Conservation (phyloP, 2,888 invertebrate genomes). For the Ceraclea dissimilis region DNA sequence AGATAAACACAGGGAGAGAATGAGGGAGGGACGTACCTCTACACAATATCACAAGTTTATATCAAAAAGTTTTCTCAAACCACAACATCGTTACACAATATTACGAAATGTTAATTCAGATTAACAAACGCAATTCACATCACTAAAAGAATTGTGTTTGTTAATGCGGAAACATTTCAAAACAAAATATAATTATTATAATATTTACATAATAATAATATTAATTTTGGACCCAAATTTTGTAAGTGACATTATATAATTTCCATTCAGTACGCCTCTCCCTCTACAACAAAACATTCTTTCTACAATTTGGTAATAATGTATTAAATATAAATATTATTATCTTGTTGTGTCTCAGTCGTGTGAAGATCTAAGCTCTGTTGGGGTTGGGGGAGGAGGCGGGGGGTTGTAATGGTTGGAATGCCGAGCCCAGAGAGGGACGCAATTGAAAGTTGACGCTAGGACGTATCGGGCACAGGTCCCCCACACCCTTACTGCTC, state of each 20-base stretch:
- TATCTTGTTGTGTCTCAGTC: slow-evolving; percentile 12
- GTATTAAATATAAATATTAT: slow-evolving; percentile 3
- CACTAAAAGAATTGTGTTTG: background rate
- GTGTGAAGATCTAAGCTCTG: slow-evolving; percentile 20
- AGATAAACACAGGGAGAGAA: background rate
- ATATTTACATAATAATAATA: background rate
- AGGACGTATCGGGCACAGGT: slow-evolving; percentile 50
- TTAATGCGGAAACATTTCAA: slow-evolving; percentile 9
- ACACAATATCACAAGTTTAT: background rate
- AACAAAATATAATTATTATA: slow-evolving; percentile 12
- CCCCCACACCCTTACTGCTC: slow-evolving; percentile 37
- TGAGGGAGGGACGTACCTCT: background rate
- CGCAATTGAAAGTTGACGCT: slow-evolving; percentile 67
- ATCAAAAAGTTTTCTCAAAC: background rate
- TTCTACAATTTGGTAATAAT: slow-evolving; percentile 5
- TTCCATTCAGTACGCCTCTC: background rate
- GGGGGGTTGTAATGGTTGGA: slow-evolving; percentile 58
- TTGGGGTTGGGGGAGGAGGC: background rate
- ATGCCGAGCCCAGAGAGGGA: slow-evolving; percentile 74
- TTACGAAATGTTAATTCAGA: background rate
- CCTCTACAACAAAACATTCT: background rate
- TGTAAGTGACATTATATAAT: background rate
- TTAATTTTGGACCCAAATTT: background rate
- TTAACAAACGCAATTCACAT: background rate
- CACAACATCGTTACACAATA: background rate